Percentiles rank a stretch among this genome's conserved stretches.
Evolutionary conservation across 1,140 invertebrate species (phyloP).

Genomic region (Popillia japonica): DNA sequence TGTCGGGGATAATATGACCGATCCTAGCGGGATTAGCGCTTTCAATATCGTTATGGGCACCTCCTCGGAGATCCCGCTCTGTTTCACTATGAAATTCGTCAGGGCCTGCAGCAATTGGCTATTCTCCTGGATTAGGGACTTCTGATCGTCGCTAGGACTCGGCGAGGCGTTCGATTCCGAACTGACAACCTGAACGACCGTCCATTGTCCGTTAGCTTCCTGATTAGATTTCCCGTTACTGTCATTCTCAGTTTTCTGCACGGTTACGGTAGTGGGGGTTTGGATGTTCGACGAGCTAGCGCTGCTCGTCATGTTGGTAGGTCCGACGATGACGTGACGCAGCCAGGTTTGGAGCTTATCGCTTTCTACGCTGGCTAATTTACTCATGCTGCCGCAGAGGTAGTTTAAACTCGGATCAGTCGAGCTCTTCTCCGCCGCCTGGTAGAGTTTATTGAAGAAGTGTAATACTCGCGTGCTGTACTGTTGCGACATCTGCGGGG

Average conservation of each 20-base stretch:
- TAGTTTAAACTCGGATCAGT: conserved; percentile 72
- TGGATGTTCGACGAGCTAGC: conserved; percentile 61
- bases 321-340: conserved; percentile 71
- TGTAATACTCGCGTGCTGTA: conserved; percentile 82
- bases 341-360: conserved; percentile 75
- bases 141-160: conserved; percentile 60
- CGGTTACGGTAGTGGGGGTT: conserved; percentile 57
- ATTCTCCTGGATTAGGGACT: conserved; percentile 70
- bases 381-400: conserved; percentile 73
- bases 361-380: conserved; percentile 71
- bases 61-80: conserved; percentile 72
- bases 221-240: conserved; percentile 25
- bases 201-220: conserved; percentile 46
- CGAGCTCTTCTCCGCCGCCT: conserved; percentile 67
- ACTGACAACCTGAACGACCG: conserved; percentile 43
- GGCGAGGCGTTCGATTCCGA: conserved; percentile 49
- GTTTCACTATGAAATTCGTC: conserved; percentile 78
- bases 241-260: conserved; percentile 34
- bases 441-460: conserved; percentile 82
- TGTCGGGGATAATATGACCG: conserved; percentile 70
- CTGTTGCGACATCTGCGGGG: conserved; percentile 70
- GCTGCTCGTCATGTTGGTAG: conserved; percentile 60
- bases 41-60: conserved; percentile 78
- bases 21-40: conserved; percentile 79
- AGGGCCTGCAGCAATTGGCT: conserved; percentile 76